These are phyloP conservation scores for Pangasianodon gigas DNA, from an alignment of 2,113 vertebrate genomes.

Conservation along the genomic window DNA sequence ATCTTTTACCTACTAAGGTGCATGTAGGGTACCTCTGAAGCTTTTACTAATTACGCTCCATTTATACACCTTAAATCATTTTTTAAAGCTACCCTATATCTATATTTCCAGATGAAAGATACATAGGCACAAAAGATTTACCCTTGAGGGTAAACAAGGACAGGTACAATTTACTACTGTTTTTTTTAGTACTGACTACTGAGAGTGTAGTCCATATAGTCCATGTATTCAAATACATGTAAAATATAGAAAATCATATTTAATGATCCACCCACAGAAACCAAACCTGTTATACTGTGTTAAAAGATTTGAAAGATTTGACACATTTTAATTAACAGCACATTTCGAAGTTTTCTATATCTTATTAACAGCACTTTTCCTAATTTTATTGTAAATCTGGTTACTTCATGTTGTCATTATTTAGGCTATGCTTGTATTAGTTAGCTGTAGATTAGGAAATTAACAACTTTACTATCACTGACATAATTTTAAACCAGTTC, in stretches of 20 bases:
- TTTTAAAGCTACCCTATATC: neutral
- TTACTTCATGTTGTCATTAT: neutral
- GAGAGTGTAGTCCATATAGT: too few relatives aligned
- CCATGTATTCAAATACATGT: too few relatives aligned
- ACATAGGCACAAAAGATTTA: neutral
- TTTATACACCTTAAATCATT: neutral
- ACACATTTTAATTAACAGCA: neutral
- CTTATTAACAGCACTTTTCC: too few relatives aligned
- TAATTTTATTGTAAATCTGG: neutral
- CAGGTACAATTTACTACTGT: neutral
- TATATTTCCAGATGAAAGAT: neutral
- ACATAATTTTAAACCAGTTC: neutral
- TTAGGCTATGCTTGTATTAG: neutral
- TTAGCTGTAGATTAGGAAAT: neutral
- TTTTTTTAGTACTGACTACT: too few relatives aligned
- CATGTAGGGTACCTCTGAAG: neutral
- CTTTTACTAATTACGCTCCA: neutral
- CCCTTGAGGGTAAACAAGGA: neutral
- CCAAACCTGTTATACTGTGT: neutral
- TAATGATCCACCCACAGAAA: neutral
- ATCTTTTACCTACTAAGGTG: neutral
- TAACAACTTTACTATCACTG: neutral
- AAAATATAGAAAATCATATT: neutral
- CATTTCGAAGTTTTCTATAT: too few relatives aligned
- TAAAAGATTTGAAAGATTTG: too few relatives aligned